A percentile compares a stretch with the other conserved stretches of the same genome.
phyloP scores from a whole-genome alignment of 2,113 vertebrate genomes.

The Ia io region DNA sequence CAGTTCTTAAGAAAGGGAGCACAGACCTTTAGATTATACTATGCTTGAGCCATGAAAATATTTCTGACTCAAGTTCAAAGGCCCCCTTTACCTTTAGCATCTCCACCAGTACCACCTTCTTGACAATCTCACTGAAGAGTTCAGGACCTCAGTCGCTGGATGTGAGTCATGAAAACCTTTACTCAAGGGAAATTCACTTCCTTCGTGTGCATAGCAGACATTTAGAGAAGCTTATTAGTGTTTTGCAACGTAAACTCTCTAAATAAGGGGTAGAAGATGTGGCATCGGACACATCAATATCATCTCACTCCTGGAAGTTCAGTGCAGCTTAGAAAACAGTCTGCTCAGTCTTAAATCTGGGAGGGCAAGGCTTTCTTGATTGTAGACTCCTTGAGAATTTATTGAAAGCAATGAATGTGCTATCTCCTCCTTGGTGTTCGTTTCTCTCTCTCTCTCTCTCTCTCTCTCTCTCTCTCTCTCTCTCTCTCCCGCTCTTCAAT shows the following conservation, averaged over 20 bases:
- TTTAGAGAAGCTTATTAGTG: slow-evolving; percentile 4
- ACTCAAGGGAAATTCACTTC: neutral
- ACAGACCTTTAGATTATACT: neutral
- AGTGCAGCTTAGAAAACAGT: neutral
- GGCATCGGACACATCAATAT: neutral
- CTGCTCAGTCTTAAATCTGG: neutral
- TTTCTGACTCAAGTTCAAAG: slow-evolving; percentile 34
- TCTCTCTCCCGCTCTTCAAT: fast-evolving
- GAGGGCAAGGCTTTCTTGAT: neutral
- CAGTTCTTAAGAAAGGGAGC: neutral
- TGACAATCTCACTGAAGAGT: slow-evolving; percentile 17
- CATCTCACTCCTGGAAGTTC: neutral
- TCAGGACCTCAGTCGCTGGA: neutral
- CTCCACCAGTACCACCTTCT: neutral
- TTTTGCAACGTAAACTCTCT: neutral
- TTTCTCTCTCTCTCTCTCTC: too few species aligned
- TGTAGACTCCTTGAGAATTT: neutral
- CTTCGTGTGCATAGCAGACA: neutral
- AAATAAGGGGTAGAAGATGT: neutral
- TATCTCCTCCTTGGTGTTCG: neutral
- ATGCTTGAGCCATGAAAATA: neutral
- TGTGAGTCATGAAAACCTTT: slow-evolving; percentile 35
- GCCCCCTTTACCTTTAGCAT: neutral
- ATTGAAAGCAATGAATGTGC: neutral
- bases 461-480: neutral